Conservation (phyloP, 1,140 invertebrate species). For the Drosophila azteca region DNA sequence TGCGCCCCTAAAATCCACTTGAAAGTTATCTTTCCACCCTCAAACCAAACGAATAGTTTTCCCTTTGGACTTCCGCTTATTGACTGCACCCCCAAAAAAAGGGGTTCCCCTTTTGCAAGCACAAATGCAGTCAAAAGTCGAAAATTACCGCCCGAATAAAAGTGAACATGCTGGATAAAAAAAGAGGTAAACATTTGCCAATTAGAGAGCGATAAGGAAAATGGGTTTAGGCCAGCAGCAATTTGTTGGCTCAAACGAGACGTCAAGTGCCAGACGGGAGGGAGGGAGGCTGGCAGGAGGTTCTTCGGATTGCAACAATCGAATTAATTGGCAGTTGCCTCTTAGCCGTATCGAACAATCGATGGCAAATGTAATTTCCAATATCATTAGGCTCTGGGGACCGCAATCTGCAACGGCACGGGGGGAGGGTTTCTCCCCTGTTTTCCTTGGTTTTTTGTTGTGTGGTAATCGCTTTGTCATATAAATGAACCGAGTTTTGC, state of each 20-base stretch:
- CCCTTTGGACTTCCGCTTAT: slow-evolving; percentile 1
- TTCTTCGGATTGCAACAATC: slow-evolving; percentile 25
- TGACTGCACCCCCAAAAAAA: too few species aligned
- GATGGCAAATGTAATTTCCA: slow-evolving; percentile 62
- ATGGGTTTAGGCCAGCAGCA: background rate
- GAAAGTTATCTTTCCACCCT: too few species aligned
- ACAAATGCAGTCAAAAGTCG: slow-evolving; percentile 7
- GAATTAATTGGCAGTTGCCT: slow-evolving; percentile 41
- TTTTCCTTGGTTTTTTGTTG: background rate
- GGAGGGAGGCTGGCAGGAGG: background rate
- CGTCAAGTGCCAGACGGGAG: slow-evolving; percentile 5
- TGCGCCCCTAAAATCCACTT: too few species aligned
- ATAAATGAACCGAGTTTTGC: slow-evolving; percentile 67
- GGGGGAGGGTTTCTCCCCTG: background rate
- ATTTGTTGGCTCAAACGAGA: slow-evolving; percentile 31
- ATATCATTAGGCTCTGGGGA: slow-evolving; percentile 61
- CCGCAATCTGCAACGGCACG: slow-evolving; percentile 30
- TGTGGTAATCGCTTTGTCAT: slow-evolving; percentile 58
- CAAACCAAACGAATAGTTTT: slow-evolving; percentile 6
- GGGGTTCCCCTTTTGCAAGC: too few species aligned
- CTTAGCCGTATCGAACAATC: slow-evolving; percentile 45
- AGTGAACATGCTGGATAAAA: too few species aligned
- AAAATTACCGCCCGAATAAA: slow-evolving; percentile 31
- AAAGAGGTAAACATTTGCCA: slow-evolving; percentile 17
- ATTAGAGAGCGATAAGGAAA: slow-evolving; percentile 22